Evolutionary conservation across 1,140 invertebrate species (phyloP).

Genomic region (Helicoverpa zea): DNA sequence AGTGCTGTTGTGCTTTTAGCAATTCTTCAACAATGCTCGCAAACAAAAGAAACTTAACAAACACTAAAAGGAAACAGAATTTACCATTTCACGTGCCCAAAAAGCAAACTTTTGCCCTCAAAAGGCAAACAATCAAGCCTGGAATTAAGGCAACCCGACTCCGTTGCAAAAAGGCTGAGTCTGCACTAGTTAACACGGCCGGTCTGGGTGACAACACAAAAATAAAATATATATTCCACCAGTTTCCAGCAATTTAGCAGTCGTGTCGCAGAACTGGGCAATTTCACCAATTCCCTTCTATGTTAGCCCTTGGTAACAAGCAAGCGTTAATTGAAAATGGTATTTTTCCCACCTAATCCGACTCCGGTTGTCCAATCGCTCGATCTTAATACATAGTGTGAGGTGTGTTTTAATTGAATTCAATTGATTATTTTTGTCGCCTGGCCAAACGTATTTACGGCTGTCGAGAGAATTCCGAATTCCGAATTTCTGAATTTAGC

Average conservation of each 20-base stretch:
- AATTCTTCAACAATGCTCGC: background rate
- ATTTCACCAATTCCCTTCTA: conserved; percentile 65
- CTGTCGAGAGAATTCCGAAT: background rate
- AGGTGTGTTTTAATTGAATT: conserved; percentile 33
- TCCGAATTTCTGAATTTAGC: too few relatives aligned
- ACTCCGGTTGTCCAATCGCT: conserved; percentile 51
- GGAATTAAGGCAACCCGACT: conserved; percentile 42
- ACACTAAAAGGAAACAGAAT: background rate
- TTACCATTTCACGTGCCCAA: background rate
- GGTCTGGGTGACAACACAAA: conserved; percentile 70
- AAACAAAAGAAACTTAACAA: background rate
- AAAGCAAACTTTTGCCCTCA: background rate
- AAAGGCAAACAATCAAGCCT: conserved; percentile 49
- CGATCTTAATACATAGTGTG: conserved; percentile 43
- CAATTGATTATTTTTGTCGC: conserved; percentile 20
- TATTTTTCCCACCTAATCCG: conserved; percentile 73
- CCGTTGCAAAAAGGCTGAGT: conserved; percentile 44
- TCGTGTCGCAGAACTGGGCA: conserved; percentile 63
- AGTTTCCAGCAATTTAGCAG: conserved; percentile 72
- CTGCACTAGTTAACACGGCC: conserved; percentile 63
- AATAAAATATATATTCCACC: conserved; percentile 74
- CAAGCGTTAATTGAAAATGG: conserved; percentile 79
- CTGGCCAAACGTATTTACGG: background rate
- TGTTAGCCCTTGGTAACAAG: conserved; percentile 69
- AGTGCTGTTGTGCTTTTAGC: conserved; percentile 9